These are phyloP conservation scores for Epizoanthus ramosus DNA, from an alignment of 92 coral and sea anemone genomes.

Conservation along the genomic window DNA sequence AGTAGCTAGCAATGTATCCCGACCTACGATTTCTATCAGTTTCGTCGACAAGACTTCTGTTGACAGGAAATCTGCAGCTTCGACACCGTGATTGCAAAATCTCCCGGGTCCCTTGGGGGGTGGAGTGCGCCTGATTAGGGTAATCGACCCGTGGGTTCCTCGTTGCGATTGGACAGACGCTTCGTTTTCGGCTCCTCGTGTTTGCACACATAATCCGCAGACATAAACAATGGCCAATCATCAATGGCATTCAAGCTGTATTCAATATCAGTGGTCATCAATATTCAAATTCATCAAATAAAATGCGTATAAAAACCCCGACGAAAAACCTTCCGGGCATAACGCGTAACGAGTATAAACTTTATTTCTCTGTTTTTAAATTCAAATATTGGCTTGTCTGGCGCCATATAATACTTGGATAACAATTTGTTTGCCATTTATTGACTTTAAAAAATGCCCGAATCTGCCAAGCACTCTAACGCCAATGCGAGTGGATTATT, in stretches of 20 bases:
- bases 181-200: constrained; percentile 3
- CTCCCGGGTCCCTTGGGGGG: constrained; percentile 17
- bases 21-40: not conserved
- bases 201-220: not conserved
- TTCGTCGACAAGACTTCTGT: constrained; percentile 10
- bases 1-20: not conserved
- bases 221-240: constrained; percentile 2
- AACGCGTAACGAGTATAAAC: no score
- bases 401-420: no score
- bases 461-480: no score
- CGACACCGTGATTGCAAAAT: not conserved
- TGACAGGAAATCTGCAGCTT: not conserved
- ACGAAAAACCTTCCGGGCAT: no score
- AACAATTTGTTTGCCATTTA: no score
- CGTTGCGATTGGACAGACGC: not conserved
- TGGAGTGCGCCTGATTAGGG: constrained; percentile 22
- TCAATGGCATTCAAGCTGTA: not conserved
- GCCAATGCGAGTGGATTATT: no score
- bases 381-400: no score
- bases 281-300: constrained; percentile 23
- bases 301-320: not conserved
- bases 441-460: no score
- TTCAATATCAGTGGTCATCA: not conserved
- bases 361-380: no score
- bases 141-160: not conserved